Base-by-base conservation (phyloP, 2,797 vertebrate species). In the Mormyrops boulengeri region DNA sequence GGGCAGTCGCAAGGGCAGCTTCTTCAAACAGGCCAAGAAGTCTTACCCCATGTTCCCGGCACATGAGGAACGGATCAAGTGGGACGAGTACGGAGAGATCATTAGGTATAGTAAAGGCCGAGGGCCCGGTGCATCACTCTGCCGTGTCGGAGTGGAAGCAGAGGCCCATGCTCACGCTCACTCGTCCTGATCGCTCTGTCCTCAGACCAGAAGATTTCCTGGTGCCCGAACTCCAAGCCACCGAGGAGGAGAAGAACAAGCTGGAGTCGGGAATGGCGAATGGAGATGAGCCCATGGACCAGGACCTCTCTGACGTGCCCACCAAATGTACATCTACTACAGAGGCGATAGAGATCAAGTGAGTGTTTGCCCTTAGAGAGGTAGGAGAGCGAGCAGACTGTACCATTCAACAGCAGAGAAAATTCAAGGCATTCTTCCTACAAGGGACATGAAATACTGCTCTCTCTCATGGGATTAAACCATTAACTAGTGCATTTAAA, bases 21-120 rank as follows among this genome's bases (percentile, higher is more conserved):
- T 99, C 95, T 99, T 99, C 95, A 99, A 99, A 93, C 99, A 99
- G 93, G 98, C 99, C 47, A 99, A 99, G 91, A 99, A 99, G 91
- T 98, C 98, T 2, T 99, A 99, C 14, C 98, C 98, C 0, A 99
- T 99, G 98, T 99, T 98, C 92, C 99, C 99, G n/a, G 94, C 97
- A 1, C 98, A 98, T 0, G 98, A 99, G 93, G 99, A 99, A 92
- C 96, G 98, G 91, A 97, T 99, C 93, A 99, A 99, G 90, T 99
- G 98, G 98, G 98, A 99, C 62, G 98, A 99, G 93, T 99, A 99
- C 5, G 99, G 99, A 80, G 98, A 99, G 94, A 98, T 99, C 92
- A 99, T 99, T 94, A 98, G 98, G 99, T 99, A 96, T 73, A 94
- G 94, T 47, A 1, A 34, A n/a, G 52, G 3, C 41, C n/a, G 19